phyloP scores from a whole-genome alignment of 2,888 invertebrate species.

The Acronicta leporina region DNA sequence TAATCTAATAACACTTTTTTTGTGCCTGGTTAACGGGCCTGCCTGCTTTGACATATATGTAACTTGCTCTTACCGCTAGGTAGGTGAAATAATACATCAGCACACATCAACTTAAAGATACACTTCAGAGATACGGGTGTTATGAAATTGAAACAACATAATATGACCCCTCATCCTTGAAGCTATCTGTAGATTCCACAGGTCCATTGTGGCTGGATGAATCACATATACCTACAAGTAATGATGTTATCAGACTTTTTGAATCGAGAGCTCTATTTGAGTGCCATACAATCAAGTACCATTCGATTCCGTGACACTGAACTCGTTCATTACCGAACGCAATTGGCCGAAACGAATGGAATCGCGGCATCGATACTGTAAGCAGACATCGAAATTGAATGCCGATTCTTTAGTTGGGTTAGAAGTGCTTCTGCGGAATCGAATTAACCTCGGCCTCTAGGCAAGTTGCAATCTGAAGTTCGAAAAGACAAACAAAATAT shows the following conservation, averaged over 20 bases:
- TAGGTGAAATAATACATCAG: too few species aligned
- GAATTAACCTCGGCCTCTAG: conserved; percentile 7
- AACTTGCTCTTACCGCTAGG: too few species aligned
- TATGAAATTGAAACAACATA: too few species aligned
- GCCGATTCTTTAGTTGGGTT: conserved; percentile 18
- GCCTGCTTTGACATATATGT: too few species aligned
- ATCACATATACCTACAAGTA: conserved; percentile 1
- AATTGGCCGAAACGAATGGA: conserved; percentile 53
- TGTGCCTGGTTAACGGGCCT: too few species aligned
- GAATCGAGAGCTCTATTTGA: conserved; percentile 27
- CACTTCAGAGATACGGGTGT: too few species aligned
- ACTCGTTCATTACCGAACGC: conserved; percentile 47
- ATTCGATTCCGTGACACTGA: conserved; percentile 45
- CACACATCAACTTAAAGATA: too few species aligned
- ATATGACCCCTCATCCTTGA: not conserved
- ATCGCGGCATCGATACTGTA: conserved; percentile 34
- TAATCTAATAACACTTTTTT: too few species aligned
- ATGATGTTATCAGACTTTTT: conserved; percentile 27
- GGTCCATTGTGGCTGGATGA: conserved; percentile 1
- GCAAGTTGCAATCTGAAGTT: too few species aligned
- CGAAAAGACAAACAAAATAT: too few species aligned
- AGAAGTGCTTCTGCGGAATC: conserved; percentile 20
- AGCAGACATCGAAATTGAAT: conserved; percentile 35
- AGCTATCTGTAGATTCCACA: not conserved
- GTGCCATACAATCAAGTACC: conserved; percentile 36